phyloP scores from a whole-genome alignment of 2,888 invertebrate species.

The Pseudococcus longispinus region DNA sequence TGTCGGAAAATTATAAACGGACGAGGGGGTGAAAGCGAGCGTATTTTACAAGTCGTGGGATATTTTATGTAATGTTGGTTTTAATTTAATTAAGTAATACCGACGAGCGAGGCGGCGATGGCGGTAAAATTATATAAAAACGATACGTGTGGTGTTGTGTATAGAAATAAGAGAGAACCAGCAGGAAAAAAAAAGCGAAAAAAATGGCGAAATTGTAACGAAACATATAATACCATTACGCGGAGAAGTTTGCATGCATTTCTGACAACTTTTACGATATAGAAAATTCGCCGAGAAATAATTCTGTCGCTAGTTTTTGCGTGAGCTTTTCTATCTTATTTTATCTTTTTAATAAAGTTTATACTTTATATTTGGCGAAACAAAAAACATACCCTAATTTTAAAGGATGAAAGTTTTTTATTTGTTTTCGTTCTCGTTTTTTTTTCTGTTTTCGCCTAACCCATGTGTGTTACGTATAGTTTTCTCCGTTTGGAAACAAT shows the following conservation, averaged over 20 bases:
- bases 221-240: not conserved
- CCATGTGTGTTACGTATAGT: not conserved
- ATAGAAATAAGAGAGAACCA: not conserved
- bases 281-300: conserved; percentile 15
- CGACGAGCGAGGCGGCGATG: not conserved
- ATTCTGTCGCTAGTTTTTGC: not conserved
- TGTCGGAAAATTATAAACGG: not conserved
- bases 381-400: conserved; percentile 23
- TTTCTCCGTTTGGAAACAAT: not conserved
- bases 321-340: conserved; percentile 16
- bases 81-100: conserved; percentile 18
- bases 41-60: not conserved
- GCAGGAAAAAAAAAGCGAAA: not conserved
- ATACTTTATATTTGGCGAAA: conserved; percentile 8
- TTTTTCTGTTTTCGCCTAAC: not conserved
- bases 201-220: conserved; percentile 3
- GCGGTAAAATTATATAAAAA: conserved; percentile 15
- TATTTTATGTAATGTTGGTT: not conserved
- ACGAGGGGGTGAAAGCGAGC: not conserved
- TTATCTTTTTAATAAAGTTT: conserved; percentile 36
- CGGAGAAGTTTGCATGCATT: conserved; percentile 20
- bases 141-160: conserved; percentile 1
- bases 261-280: conserved; percentile 28
- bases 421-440: not conserved
- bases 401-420: conserved; percentile 25